Evolutionary conservation across 92 coral and sea anemone genomes (phyloP).

Genomic region (Pocillopora meandrina): DNA sequence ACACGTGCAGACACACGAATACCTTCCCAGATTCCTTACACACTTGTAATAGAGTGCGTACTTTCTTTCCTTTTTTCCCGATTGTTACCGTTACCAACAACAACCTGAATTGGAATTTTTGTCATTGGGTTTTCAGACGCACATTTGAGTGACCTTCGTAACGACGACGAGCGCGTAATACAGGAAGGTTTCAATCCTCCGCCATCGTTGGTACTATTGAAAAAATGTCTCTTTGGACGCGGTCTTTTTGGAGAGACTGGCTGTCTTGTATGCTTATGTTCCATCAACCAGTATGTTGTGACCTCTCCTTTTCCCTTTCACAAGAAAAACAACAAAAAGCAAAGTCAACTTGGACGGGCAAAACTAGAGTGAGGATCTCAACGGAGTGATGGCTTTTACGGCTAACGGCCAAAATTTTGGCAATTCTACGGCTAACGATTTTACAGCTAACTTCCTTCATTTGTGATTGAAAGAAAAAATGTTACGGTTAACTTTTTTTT

Average conservation of each 20-base stretch:
- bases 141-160: slow-evolving; percentile 27
- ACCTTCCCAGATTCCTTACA: not conserved
- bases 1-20: not conserved
- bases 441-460: too few relatives aligned
- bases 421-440: too few relatives aligned
- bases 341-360: too few relatives aligned
- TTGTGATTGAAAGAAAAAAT: too few relatives aligned
- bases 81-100: slow-evolving; percentile 1
- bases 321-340: not conserved
- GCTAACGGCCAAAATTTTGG: too few relatives aligned
- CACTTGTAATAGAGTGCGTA: slow-evolving; percentile 32
- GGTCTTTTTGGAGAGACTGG: not conserved
- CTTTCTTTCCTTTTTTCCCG: not conserved
- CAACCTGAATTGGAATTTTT: not conserved
- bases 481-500: too few relatives aligned
- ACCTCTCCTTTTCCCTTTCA: slow-evolving; percentile 30
- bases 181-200: not conserved
- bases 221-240: not conserved
- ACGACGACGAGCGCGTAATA: slow-evolving; percentile 28
- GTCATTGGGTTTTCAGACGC: slow-evolving; percentile 18
- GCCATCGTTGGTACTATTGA: not conserved
- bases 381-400: too few relatives aligned
- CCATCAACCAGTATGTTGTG: slow-evolving; percentile 32
- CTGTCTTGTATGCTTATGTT: not conserved
- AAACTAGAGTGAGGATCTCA: too few relatives aligned